Evolutionary conservation across 2,888 invertebrate species (phyloP), one percentile per base, ranked within the genome.

Genomic region (Phalangium opilio): DNA sequence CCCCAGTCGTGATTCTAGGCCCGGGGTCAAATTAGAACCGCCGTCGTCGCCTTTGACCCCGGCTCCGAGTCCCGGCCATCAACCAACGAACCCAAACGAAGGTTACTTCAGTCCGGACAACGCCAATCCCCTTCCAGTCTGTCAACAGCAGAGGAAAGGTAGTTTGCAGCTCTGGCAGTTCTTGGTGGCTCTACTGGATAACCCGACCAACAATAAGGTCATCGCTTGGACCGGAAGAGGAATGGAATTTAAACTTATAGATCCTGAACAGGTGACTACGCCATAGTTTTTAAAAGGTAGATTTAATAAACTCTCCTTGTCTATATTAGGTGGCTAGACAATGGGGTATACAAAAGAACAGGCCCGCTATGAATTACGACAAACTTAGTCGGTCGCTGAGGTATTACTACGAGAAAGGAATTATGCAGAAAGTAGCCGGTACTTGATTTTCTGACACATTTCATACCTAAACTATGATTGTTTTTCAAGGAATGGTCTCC

Each of bases 351-450:
- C 91, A 91, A 68, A 93, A 93, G 70, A 93, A 93, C 70, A 73
- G 91, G 0, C 91, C 91, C 0, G 91, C 91, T 0, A 93, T 93
- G 93, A 93, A 93, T 70, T 93, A 93, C 64, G 93, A 93, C 67
- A 93, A 93, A 66, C 70, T 93, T 42, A 90, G 90, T 35, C 74
- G 93, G 7, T 91, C 91, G 0, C 72, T 93, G 36, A 75, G 93
- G n/a, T 93, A 93, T 62, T 93, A 93, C 64, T 93, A 93, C 65
- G 91, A 93, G 67, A 93, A 93, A 65, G 91, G 91, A n/a, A 93
- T 93, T 61, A 91, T 93, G 90, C 91, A 91, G 69, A 93, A 93
- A 68, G 93, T 93, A 0, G 85, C 87, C 47, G 89, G 83, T 75
- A 67, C n/a, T n/a, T n/a, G 67, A 53, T 12, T n/a, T 35, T 8